Evolutionary conservation across 2,113 vertebrate species (phyloP).

Genomic region (Rhabdomys dilectus): DNA sequence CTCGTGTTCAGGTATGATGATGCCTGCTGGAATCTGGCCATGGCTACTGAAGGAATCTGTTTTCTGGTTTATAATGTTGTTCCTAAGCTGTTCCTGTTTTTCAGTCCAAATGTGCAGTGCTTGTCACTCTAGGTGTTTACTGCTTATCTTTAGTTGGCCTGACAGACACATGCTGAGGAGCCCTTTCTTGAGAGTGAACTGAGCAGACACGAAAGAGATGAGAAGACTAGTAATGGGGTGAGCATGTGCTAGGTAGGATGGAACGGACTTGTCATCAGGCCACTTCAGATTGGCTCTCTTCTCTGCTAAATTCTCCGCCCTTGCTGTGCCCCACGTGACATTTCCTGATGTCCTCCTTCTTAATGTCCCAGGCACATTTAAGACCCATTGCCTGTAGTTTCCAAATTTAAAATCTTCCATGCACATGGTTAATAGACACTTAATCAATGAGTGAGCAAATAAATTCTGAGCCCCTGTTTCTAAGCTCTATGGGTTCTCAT

Average conservation of each 20-base stretch:
- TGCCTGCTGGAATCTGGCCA: background rate
- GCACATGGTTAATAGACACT: background rate
- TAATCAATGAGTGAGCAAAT: slow-evolving; percentile 24
- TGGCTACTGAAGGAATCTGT: background rate
- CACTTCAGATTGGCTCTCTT: background rate
- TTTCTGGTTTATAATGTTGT: slow-evolving; percentile 12
- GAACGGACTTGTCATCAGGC: background rate
- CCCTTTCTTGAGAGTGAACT: background rate
- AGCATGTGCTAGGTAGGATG: background rate
- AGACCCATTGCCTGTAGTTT: background rate
- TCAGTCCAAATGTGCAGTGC: background rate
- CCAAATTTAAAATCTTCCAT: background rate
- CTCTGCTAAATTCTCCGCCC: background rate
- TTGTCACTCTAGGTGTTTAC: background rate
- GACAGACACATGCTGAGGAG: background rate
- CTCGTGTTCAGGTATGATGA: background rate
- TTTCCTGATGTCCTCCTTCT: background rate
- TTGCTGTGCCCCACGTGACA: background rate
- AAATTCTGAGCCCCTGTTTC: background rate
- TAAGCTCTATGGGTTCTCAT: background rate
- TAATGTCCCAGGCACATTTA: background rate
- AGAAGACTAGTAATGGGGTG: background rate
- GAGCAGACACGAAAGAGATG: background rate
- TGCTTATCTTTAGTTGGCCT: background rate
- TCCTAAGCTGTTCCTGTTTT: background rate